Evolutionary conservation across 2,888 invertebrate genomes (phyloP).

Genomic region (Heliconius aoede): DNA sequence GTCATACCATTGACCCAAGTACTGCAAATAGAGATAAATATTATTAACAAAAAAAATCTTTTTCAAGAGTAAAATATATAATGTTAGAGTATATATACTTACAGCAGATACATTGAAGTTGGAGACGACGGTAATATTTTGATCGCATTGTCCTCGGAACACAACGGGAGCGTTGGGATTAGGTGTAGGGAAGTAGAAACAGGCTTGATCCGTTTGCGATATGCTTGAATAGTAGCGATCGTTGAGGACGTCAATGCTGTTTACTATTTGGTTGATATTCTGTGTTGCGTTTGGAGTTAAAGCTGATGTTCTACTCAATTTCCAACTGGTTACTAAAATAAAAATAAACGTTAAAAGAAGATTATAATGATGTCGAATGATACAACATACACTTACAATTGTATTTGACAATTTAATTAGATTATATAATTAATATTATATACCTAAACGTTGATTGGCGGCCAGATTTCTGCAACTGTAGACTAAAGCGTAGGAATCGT

Average conservation of each 20-base stretch:
- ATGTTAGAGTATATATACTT: constrained; percentile 8
- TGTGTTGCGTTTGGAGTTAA: constrained; percentile 42
- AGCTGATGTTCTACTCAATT: constrained; percentile 49
- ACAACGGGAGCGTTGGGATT: constrained; percentile 40
- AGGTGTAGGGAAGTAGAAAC: constrained; percentile 55
- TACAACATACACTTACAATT: background rate
- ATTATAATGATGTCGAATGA: background rate
- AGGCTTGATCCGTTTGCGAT: constrained; percentile 50
- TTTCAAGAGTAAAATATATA: background rate
- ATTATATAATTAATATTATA: constrained; percentile 20
- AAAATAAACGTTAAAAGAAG: background rate
- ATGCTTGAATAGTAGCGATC: constrained; percentile 48
- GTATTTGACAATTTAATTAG: background rate
- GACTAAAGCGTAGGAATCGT: constrained; percentile 83
- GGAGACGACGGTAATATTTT: constrained; percentile 52
- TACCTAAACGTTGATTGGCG: constrained; percentile 56
- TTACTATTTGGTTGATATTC: constrained; percentile 49
- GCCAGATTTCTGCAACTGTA: constrained; percentile 83
- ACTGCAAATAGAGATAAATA: constrained; percentile 27
- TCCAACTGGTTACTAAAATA: constrained; percentile 54
- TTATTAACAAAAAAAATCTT: background rate
- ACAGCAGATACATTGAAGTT: constrained; percentile 51
- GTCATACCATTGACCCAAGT: constrained; percentile 49
- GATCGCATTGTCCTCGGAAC: constrained; percentile 59
- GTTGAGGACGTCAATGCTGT: constrained; percentile 50